A percentile compares a stretch with the other conserved stretches of the same genome.
phyloP scores from a whole-genome alignment of 2,797 vertebrate species.

The Stomatorhinus walkeri region DNA sequence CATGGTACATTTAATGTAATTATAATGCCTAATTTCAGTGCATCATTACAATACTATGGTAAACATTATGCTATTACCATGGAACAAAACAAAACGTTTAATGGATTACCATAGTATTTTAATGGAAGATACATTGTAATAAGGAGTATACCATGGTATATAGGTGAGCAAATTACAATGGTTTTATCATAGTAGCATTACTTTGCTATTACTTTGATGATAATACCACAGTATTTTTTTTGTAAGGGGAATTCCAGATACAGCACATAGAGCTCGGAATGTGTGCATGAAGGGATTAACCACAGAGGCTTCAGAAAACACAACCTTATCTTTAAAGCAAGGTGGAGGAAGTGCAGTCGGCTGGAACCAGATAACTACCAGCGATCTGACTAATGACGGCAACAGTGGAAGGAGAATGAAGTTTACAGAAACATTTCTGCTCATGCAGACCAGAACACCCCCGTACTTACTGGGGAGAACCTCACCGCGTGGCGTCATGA shows the following conservation, averaged over 20 bases:
- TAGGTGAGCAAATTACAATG: neutral
- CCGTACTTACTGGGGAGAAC: neutral
- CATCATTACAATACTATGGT: neutral
- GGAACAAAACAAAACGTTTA: neutral
- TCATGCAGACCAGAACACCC: neutral
- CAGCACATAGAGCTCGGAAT: neutral
- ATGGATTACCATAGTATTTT: neutral
- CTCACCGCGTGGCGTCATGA: too few species aligned
- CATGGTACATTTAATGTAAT: neutral
- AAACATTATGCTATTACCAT: neutral
- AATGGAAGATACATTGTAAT: neutral
- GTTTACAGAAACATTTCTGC: neutral
- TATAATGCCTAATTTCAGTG: neutral
- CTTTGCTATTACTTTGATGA: neutral
- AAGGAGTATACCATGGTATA: neutral
- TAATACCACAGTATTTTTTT: neutral
- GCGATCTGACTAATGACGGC: neutral
- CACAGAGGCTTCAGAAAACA: neutral
- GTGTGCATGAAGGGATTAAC: neutral
- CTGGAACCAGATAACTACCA: neutral
- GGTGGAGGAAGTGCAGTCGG: neutral
- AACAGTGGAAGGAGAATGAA: neutral
- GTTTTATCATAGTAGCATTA: neutral
- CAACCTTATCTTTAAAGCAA: neutral
- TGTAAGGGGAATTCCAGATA: neutral